phyloP scores from a whole-genome alignment of 1,140 invertebrate species.

The Elymnias hypermnestra region DNA sequence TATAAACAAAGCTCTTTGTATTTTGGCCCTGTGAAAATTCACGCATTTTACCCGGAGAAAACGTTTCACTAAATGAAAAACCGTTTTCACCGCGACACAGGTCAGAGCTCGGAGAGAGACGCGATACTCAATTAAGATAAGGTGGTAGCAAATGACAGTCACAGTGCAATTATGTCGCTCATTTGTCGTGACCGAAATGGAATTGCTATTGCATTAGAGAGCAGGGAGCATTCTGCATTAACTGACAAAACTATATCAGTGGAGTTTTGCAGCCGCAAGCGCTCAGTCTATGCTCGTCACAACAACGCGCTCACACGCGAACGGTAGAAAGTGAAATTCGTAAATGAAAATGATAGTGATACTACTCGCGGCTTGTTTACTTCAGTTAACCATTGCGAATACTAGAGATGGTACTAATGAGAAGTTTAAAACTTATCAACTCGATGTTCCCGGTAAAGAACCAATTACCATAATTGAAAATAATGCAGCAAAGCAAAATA shows the following conservation, averaged over 20 bases:
- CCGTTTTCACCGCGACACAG: conserved; percentile 56
- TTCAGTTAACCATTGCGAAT: conserved; percentile 32
- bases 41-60: conserved; percentile 32
- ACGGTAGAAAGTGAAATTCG: conserved; percentile 57
- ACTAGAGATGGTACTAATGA: conserved; percentile 46
- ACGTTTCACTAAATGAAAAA: conserved; percentile 43
- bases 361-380: conserved; percentile 41
- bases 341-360: conserved; percentile 60
- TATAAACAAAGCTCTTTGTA: conserved; percentile 4
- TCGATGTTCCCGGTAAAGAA: conserved; percentile 73
- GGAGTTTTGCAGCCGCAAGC: conserved; percentile 32
- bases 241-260: conserved; percentile 72
- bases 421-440: conserved; percentile 57
- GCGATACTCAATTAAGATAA: conserved; percentile 69
- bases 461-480: conserved; percentile 76
- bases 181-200: conserved; percentile 65
- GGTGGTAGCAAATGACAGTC: conserved; percentile 52
- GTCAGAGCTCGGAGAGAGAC: conserved; percentile 56
- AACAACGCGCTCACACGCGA: conserved; percentile 48
- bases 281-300: conserved; percentile 58
- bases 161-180: conserved; percentile 64
- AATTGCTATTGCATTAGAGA: conserved; percentile 66
- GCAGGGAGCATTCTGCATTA: conserved; percentile 64
- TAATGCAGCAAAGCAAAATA: conserved; percentile 23
- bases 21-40: conserved; percentile 15